A percentile compares a stretch with the other conserved stretches of the same genome.
phyloP scores from a whole-genome alignment of 1,140 invertebrate species.

The Meteorus sp. region DNA sequence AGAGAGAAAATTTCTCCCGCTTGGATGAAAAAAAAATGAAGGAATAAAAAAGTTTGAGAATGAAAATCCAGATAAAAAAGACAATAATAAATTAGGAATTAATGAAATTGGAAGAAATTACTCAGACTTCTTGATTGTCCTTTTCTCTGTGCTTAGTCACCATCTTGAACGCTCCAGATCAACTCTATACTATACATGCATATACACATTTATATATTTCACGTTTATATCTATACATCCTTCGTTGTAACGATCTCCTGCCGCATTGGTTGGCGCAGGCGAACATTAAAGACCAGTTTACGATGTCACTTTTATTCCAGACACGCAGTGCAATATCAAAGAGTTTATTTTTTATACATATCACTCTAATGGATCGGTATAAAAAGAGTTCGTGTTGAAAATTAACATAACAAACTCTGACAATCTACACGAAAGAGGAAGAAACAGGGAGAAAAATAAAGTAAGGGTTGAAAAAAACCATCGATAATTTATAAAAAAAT shows the following conservation, averaged over 20 bases:
- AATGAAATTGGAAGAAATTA: too few relatives aligned
- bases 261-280: not conserved
- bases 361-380: not conserved
- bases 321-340: not conserved
- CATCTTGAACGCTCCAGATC: not conserved
- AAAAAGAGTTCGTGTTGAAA: not conserved
- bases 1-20: too few relatives aligned
- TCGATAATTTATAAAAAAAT: too few relatives aligned
- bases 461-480: too few relatives aligned
- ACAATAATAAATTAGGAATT: not conserved
- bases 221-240: not conserved
- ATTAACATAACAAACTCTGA: not conserved
- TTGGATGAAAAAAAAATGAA: too few relatives aligned
- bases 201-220: too few relatives aligned
- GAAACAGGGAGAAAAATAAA: too few relatives aligned
- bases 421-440: too few relatives aligned
- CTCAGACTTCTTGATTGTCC: not conserved
- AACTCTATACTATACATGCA: conserved; percentile 2
- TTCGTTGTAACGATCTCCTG: not conserved
- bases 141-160: not conserved
- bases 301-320: not conserved
- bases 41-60: not conserved
- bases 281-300: not conserved
- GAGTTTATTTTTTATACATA: too few relatives aligned
- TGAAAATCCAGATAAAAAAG: not conserved